These are phyloP conservation scores for Petroica traversi DNA, from an alignment of 2,113 vertebrate species.

Conservation along the genomic window DNA sequence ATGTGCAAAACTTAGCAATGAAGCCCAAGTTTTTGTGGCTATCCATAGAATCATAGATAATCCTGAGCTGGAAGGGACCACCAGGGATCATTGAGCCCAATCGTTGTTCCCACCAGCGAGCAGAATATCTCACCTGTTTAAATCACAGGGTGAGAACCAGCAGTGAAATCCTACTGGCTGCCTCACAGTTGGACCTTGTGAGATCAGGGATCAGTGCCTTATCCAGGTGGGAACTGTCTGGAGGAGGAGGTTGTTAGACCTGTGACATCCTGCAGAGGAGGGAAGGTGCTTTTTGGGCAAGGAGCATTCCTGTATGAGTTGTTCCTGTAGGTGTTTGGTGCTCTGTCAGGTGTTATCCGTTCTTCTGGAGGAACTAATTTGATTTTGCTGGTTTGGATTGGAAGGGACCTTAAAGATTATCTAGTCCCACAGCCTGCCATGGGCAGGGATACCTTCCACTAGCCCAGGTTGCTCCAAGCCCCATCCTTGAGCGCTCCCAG, in stretches of 20 bases:
- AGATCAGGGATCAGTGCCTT: neutral
- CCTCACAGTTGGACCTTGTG: neutral
- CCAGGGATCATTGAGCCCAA: neutral
- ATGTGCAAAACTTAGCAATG: neutral
- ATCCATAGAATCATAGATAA: neutral
- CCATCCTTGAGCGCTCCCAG: neutral
- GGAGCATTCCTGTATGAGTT: accelerated
- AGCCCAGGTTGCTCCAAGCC: neutral
- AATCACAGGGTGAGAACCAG: neutral
- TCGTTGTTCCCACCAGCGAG: neutral
- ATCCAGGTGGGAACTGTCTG: neutral
- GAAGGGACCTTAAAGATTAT: neutral
- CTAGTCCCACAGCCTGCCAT: neutral
- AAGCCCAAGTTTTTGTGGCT: neutral
- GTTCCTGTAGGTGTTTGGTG: neutral
- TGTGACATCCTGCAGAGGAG: neutral
- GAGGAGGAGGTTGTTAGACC: neutral
- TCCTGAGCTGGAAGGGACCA: neutral
- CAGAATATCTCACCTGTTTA: neutral
- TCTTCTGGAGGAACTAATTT: neutral
- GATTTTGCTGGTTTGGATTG: neutral
- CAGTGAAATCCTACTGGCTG: neutral
- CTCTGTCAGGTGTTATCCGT: neutral
- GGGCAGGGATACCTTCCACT: neutral
- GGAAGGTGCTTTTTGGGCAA: neutral